Conservation (phyloP, 2,797 vertebrate genomes). For the Liparis tanakae region DNA sequence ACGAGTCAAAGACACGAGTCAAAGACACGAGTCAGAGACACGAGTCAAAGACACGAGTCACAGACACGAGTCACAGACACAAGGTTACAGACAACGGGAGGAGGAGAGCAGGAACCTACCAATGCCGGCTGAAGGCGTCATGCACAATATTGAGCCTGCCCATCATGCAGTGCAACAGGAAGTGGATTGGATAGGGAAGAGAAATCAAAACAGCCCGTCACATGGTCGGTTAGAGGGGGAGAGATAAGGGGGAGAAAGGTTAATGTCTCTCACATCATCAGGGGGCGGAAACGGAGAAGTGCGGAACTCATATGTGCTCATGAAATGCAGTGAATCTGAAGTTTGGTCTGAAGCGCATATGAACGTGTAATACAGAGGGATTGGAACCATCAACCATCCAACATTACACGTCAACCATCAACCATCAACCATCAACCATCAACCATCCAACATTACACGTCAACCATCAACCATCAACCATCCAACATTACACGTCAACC, state of each 20-base stretch:
- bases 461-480: too few species aligned
- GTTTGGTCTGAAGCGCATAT: constrained; percentile 52
- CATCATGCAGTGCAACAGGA: constrained; percentile 99
- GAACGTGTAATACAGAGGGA: constrained; percentile 54
- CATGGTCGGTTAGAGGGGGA: constrained; percentile 88
- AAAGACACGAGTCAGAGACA: constrained; percentile 69
- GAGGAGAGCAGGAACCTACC: constrained; percentile 99
- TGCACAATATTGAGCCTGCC: constrained; percentile 99
- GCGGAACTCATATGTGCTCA: constrained; percentile 59
- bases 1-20: constrained; percentile 68
- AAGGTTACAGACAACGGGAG: constrained; percentile 72
- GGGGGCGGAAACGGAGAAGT: constrained; percentile 64
- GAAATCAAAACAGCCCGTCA: constrained; percentile 99
- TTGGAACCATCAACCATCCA: too few species aligned
- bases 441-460: too few species aligned
- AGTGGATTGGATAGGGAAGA: constrained; percentile 96
- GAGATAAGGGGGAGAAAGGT: constrained; percentile 80
- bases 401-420: too few species aligned
- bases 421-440: too few species aligned
- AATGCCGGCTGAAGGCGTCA: constrained; percentile 98
- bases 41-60: too few species aligned
- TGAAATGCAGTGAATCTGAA: constrained; percentile 42
- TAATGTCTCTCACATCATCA: constrained; percentile 81
- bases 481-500: too few species aligned
- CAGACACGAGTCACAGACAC: constrained; percentile 69